Evolutionary conservation across 2,797 vertebrate genomes (phyloP).

Genomic region (Protosalanx chinensis): DNA sequence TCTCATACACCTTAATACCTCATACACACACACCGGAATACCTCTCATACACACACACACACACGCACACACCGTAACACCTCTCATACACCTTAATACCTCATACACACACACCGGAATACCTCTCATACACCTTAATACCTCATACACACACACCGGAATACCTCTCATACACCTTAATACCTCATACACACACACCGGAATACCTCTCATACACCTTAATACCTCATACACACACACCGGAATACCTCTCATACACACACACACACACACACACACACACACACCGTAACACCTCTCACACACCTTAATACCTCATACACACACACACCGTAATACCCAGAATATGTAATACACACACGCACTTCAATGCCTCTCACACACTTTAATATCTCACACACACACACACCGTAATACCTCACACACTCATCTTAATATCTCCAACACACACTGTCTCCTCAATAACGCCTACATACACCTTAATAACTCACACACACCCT

Average conservation of each 20-base stretch:
- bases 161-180: neutral
- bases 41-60: too few species aligned
- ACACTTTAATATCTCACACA: neutral
- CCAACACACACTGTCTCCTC: neutral
- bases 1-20: neutral
- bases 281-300: neutral
- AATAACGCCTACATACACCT: neutral
- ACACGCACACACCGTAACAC: slow-evolving; percentile 19
- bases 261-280: neutral
- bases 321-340: neutral
- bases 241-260: neutral
- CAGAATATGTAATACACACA: neutral
- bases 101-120: slow-evolving; percentile 18
- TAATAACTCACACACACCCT: neutral
- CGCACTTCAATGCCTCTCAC: neutral
- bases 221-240: neutral
- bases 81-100: neutral
- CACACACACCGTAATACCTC: neutral
- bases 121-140: neutral
- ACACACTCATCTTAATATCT: neutral
- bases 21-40: neutral
- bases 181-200: slow-evolving; percentile 35
- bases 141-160: neutral
- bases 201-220: neutral
- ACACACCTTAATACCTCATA: neutral